Base-by-base conservation (phyloP, 2,113 vertebrate species). In the Cichladusa arquata region DNA sequence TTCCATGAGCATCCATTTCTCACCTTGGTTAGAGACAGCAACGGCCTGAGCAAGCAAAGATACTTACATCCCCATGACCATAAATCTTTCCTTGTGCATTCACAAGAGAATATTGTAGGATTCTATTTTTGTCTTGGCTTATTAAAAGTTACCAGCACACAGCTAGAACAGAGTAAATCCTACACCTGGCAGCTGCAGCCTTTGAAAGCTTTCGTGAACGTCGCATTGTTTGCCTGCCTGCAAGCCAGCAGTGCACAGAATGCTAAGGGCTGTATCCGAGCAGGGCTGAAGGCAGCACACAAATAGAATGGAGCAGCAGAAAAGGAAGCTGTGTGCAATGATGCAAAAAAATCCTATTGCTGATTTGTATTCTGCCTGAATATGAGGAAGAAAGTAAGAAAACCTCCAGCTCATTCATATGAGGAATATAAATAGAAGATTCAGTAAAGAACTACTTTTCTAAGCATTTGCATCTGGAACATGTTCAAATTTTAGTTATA, bases 281-380 rank as follows among this genome's bases (percentile, higher is more conserved):
- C 78, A 77, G 38, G 57, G 90, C 92, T 93, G 66, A 83, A 90
- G 86, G 92, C 92, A 93, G 60, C 69, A 81, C 72, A 74, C 94
- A 95, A 97, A 96, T 36, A 96, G 70, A 96, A 89, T 0, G 0
- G 82, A 82, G 36, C 67, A 84, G 57, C 0, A 93, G 81, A 74
- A 96, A 94, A 92, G 51, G 82, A 97, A 88, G 80, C 82, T 78
- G 88, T 90, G 94, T 95, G 94, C 94, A 95, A 42, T 11, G 92
- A 93, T 90, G 94, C 88, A 89, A 93, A 94, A 93, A 82, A 88
- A 22, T 71, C 88, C 72, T 86, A 38, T 28, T 74, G 80, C 88
- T 86, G 72, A 96, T 97, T 95, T 94, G 94, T 96, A 97, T 96
- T 96, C 94, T 92, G 94, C 82, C 82, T 50, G 90, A 93, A 93